These are phyloP conservation scores for Apamea sordens DNA, from an alignment of 2,888 invertebrate genomes.

Conservation along the genomic window DNA sequence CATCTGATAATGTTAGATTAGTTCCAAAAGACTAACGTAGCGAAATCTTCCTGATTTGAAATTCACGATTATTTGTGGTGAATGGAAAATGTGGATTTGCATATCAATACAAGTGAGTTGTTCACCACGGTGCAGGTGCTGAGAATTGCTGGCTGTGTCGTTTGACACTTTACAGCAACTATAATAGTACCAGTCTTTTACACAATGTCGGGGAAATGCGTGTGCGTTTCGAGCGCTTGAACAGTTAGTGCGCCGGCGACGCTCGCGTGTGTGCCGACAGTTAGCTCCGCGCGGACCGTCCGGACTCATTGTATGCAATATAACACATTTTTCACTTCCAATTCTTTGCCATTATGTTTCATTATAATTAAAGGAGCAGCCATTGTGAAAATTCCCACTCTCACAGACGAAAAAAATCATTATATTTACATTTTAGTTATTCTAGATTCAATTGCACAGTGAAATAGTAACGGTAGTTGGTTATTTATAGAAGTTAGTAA, in stretches of 20 bases:
- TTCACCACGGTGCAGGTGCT: constrained; percentile 4
- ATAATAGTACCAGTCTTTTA: constrained; percentile 14
- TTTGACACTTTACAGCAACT: background rate
- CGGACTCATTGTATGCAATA: constrained; percentile 76
- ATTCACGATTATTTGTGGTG: constrained; percentile 2
- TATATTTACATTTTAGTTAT: constrained; percentile 79
- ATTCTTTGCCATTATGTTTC: constrained; percentile 77
- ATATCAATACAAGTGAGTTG: constrained; percentile 22
- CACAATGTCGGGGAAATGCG: constrained; percentile 30
- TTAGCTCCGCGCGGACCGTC: constrained; percentile 71
- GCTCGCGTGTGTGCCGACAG: constrained; percentile 72
- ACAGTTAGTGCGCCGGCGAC: constrained; percentile 19
- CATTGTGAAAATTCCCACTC: constrained; percentile 82
- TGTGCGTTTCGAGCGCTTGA: constrained; percentile 16
- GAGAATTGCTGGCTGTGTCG: constrained; percentile 24
- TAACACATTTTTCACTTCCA: constrained; percentile 75
- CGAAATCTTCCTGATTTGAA: constrained; percentile 41
- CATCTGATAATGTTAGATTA: constrained; percentile 36
- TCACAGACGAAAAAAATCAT: constrained; percentile 80
- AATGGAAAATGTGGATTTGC: constrained; percentile 35
- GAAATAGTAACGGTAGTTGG: constrained; percentile 46
- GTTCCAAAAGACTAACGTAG: constrained; percentile 10
- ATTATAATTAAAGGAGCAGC: constrained; percentile 80
- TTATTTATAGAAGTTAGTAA: constrained; percentile 46
- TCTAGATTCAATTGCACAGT: constrained; percentile 73